Base-by-base conservation (phyloP, 1,140 invertebrate genomes). In the Drosophila repleta region DNA sequence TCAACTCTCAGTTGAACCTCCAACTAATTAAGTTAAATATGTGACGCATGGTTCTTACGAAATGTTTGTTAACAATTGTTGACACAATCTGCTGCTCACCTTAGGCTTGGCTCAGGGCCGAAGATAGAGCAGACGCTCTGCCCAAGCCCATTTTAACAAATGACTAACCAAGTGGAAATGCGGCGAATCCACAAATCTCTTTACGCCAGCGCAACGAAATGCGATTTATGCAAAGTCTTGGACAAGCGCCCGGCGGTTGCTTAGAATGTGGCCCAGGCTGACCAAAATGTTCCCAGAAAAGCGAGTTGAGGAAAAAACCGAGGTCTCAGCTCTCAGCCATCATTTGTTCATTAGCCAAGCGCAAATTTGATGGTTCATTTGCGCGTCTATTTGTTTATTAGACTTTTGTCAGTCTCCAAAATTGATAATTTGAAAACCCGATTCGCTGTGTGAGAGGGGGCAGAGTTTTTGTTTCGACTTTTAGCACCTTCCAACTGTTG, bases 111-210 rank as follows among this genome's bases (percentile, higher is more conserved):
- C 18, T 26, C 29, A 49, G 53, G 71, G 63, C 57, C 56, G 35
- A 52, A n/a, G 37, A 56, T n/a, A 37, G 39, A 56, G 29, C 26
- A 29, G 26, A 29, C 8, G 29, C 29, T 1, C 57, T 66, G 55
- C 29, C 48, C 26, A 52, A 62, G 46, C 58, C 66, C 55, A 75
- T 71, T 70, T 88, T 88, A 52, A 71, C 83, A 88, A 74, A 69
- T 88, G 83, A 88, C 79, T 88, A 83, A 74, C 83, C 83, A 88
- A 70, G 83, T 88, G 83, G 71, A 87, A 87, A 87, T 87, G 64
- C 39, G 67, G 26, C 57, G 48, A 67, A 46, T 51, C 26, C 20
- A n/a, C 60, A 53, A 76, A 70, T 61, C 56, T 65, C 37, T 37
- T 77, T 69, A 61, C 66, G 69, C 39, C 3, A 17, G 6, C 15